These are phyloP conservation scores for Lepus europaeus DNA, from an alignment of 2,113 vertebrate genomes.

Conservation along the genomic window DNA sequence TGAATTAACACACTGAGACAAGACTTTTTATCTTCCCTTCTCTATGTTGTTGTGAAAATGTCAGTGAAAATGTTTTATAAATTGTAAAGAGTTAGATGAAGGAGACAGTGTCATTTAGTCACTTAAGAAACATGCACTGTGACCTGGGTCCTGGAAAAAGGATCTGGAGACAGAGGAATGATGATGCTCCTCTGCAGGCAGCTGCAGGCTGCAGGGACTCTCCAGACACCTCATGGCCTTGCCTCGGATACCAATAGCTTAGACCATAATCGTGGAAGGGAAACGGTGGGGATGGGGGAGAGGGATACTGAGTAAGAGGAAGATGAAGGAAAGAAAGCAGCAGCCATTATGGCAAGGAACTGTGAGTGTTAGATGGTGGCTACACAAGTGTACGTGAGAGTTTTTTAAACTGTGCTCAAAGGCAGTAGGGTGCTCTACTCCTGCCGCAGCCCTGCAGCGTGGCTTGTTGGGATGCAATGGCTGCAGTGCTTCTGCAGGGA, in stretches of 20 bases:
- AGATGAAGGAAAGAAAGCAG: not conserved
- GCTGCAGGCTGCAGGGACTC: not conserved
- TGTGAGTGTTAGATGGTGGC: not conserved
- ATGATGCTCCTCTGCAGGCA: not conserved
- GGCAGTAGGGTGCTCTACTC: not conserved
- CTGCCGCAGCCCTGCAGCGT: not conserved
- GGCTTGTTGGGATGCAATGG: not conserved
- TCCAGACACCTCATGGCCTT: not conserved
- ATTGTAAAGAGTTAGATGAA: not conserved
- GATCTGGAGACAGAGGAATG: not conserved
- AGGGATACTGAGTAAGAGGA: not conserved
- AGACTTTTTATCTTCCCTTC: not conserved
- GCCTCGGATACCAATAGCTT: not conserved
- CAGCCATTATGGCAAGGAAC: not conserved
- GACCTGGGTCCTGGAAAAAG: not conserved
- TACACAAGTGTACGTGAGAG: not conserved
- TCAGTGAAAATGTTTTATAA: not conserved
- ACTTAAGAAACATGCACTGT: not conserved
- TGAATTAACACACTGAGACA: not conserved
- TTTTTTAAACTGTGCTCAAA: constrained; percentile 9
- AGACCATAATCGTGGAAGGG: not conserved
- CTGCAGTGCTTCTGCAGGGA: constrained; percentile 22
- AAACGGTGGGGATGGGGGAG: not conserved
- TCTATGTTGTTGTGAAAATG: not conserved
- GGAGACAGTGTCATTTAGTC: not conserved